These are phyloP conservation scores for Paraescarpia echinospica DNA, from an alignment of 1,140 invertebrate species.

Conservation along the genomic window DNA sequence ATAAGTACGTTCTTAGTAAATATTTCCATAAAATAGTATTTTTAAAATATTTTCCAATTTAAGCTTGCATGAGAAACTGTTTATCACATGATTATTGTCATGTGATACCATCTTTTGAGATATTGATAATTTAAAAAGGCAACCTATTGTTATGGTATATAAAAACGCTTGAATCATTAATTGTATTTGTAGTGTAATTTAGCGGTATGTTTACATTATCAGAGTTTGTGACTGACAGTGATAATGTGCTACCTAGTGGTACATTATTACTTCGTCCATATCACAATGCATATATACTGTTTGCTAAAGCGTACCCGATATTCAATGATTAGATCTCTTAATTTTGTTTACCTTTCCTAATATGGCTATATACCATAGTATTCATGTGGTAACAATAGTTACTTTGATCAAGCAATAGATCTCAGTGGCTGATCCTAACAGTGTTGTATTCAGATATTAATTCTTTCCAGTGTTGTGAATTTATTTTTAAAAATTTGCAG, in stretches of 20 bases:
- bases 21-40: not conserved
- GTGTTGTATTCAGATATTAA: not conserved
- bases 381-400: not conserved
- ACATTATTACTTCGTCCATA: not conserved
- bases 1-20: no score
- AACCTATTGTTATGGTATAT: not conserved
- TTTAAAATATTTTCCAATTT: not conserved
- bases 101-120: no score
- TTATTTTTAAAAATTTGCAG: not conserved
- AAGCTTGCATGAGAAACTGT: not conserved
- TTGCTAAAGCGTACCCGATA: not conserved
- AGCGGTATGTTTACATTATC: not conserved
- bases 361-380: no score
- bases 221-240: not conserved
- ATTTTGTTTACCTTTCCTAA: not conserved
- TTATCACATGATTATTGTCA: not conserved
- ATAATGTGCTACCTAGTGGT: not conserved
- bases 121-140: not conserved
- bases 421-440: not conserved
- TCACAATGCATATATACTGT: not conserved
- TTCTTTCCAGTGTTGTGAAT: not conserved
- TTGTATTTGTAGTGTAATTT: not conserved
- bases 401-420: not conserved
- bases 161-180: not conserved
- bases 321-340: not conserved